A percentile compares a stretch with the other conserved stretches of the same genome.
These are phyloP conservation scores for Pipistrellus pipistrellus DNA, from an alignment of 2,797 vertebrate species.

Conservation along the genomic window DNA sequence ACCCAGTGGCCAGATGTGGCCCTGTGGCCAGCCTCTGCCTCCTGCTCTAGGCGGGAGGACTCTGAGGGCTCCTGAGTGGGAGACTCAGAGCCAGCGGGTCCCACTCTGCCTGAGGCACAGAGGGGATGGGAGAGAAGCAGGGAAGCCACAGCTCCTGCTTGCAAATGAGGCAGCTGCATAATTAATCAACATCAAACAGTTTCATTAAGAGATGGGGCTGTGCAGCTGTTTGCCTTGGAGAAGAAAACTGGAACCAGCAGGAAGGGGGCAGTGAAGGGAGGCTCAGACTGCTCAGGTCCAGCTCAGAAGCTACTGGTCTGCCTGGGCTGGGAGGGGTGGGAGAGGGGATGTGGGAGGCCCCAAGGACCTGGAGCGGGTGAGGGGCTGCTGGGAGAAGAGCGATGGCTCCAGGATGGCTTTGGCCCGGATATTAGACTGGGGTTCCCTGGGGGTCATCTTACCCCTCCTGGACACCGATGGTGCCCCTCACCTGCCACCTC, in stretches of 20 bases:
- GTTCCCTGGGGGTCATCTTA: neutral
- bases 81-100: neutral
- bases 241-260: conserved; percentile 51
- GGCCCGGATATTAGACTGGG: neutral
- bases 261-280: conserved; percentile 51
- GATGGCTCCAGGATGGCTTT: neutral
- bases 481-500: neutral
- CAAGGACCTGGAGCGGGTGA: neutral
- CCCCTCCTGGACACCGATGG: neutral
- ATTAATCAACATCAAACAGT: conserved; percentile 89
- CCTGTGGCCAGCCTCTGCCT: neutral
- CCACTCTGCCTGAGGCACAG: conserved; percentile 78
- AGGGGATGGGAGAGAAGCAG: conserved; percentile 58
- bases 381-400: neutral
- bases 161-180: conserved; percentile 86
- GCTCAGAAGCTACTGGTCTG: neutral
- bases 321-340: neutral
- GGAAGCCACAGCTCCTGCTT: conserved; percentile 74
- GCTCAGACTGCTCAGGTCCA: neutral
- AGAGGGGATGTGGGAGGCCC: too few relatives aligned
- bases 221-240: conserved; percentile 80
- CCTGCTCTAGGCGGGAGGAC: neutral
- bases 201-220: conserved; percentile 87
- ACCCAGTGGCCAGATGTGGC: neutral
- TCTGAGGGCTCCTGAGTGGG: neutral